Evolutionary conservation across 2,888 invertebrate species (phyloP), one percentile per base, ranked within the genome.

Genomic region (Pycnomerus fuliginosus): DNA sequence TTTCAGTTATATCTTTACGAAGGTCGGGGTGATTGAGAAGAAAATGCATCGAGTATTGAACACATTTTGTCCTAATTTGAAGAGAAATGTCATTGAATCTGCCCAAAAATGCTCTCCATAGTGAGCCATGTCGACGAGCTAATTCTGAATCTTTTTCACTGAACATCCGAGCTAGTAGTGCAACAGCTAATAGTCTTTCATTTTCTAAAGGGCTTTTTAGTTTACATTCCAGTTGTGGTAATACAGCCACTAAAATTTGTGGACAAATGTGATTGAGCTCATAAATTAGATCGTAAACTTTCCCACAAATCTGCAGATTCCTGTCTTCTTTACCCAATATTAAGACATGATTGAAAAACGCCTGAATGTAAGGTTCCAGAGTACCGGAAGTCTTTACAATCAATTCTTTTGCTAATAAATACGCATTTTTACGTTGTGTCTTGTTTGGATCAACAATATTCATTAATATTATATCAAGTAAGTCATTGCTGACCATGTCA

Each of bases 31-130:
- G 97, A 71, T 97, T 94, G 13, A 96, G 78, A 24, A 98, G 75
- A 69, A 98, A 96, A 68, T 96, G 94, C 90, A 96, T 96, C 10
- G 95, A 93, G 67, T 95, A 94, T 69, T 96, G 95, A 1, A 97
- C 96, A 74, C 97, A 98, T 71, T 94, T 92, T 43, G 88, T 92
- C 43, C 98, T 82, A 58, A 98, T 95, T 0, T 86, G 80, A 3
- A 93, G 88, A 34, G 90, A 90, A 58, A 97, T 95, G 70, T 98
- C 98, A 71, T 96, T 96, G 71, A 96, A 98, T 58, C 90, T 82
- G 17, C 95, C 95, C 28, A 62, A 43, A 69, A 96, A 97, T 16
- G 94, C 91, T 27, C 88, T 80, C 91, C 97, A 93, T 32, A 98
- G 71, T n/a, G 85, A 82, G 2, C 82, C 82, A 69, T 96, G 91